A percentile compares a stretch with the other conserved stretches of the same genome.
These are phyloP conservation scores for Rattus rattus DNA, from an alignment of 2,113 vertebrate genomes.

Conservation along the genomic window DNA sequence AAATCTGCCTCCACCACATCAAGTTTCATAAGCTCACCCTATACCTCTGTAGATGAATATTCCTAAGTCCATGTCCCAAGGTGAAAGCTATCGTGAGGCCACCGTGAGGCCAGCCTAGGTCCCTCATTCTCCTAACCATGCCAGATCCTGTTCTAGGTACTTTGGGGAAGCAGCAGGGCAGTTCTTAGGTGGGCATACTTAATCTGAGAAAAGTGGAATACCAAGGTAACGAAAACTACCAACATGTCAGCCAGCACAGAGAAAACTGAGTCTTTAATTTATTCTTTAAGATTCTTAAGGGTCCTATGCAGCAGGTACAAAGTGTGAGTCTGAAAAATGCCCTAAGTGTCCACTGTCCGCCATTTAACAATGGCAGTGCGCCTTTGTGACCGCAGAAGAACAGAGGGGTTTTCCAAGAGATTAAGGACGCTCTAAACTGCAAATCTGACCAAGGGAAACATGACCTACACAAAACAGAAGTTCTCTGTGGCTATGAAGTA, in stretches of 20 bases:
- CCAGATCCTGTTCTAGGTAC: neutral
- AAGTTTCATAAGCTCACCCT: slow-evolving; percentile 86
- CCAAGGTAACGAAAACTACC: neutral
- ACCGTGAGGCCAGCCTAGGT: neutral
- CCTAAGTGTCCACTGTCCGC: neutral
- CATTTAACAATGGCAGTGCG: neutral
- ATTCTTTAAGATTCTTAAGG: slow-evolving; percentile 8
- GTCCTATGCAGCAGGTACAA: neutral
- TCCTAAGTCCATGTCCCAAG: slow-evolving; percentile 83
- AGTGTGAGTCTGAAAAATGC: neutral
- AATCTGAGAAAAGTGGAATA: neutral
- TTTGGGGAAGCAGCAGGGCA: neutral
- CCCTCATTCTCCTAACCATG: neutral
- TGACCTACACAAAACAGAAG: neutral
- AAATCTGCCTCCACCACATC: slow-evolving; percentile 81
- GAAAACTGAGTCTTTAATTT: neutral
- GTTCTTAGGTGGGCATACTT: slow-evolving; percentile 22
- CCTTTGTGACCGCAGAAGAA: neutral
- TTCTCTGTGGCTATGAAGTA: neutral
- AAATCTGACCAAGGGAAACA: neutral
- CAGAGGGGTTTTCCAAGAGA: neutral
- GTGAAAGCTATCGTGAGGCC: neutral
- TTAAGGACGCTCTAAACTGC: slow-evolving; percentile 2
- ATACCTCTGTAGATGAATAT: slow-evolving; percentile 88
- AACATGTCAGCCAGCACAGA: neutral